Conservation (phyloP, 2,797 vertebrate species). For the Graptemys geographica region DNA sequence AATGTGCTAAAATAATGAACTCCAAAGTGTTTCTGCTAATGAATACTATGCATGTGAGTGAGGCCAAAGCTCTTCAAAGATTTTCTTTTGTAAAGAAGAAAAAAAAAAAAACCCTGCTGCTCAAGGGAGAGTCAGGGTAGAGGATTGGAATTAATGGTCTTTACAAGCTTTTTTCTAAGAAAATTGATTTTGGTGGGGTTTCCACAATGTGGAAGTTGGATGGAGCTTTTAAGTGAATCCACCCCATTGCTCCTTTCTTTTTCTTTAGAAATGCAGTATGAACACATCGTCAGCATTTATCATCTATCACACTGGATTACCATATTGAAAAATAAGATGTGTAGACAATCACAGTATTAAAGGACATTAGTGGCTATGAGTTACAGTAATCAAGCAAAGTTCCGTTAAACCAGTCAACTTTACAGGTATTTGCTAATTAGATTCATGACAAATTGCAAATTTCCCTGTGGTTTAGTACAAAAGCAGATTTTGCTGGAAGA, state of each 20-base stretch:
- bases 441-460: background rate
- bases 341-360: background rate
- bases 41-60: background rate
- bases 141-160: background rate
- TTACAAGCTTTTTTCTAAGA: background rate
- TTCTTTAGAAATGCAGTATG: background rate
- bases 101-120: background rate
- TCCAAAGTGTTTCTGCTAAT: background rate
- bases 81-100: background rate
- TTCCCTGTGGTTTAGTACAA: background rate
- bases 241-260: background rate
- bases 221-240: background rate
- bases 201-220: background rate
- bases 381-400: background rate
- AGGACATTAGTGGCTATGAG: background rate
- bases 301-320: background rate
- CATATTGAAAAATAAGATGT: background rate
- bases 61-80: no score
- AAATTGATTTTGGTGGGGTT: background rate
- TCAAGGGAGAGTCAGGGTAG: background rate
- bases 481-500: constrained; percentile 17
- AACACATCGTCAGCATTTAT: background rate
- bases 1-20: background rate
- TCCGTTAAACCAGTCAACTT: constrained; percentile 10
- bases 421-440: constrained; percentile 21